A percentile compares a stretch with the other conserved stretches of the same genome.
Conservation (phyloP, 2,888 invertebrate species). For the Cotesia congregata region DNA sequence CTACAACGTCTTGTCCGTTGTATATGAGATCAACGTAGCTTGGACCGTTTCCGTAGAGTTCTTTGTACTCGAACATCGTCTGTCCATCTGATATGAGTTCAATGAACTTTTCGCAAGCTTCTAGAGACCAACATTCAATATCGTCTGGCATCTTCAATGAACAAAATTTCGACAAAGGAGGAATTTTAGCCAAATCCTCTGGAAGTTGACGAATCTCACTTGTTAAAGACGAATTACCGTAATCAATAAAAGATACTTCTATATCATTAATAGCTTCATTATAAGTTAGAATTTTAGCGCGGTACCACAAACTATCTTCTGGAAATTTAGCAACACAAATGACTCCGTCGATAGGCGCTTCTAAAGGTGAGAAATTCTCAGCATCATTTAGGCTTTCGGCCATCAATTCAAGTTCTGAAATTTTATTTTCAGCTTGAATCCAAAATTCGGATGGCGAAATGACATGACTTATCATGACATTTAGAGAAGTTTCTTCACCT, state of each 20-base stretch:
- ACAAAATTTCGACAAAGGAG: constrained; percentile 76
- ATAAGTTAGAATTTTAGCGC: constrained; percentile 75
- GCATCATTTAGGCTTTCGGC: constrained; percentile 74
- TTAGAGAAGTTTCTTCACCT: constrained; percentile 60
- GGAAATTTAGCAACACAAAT: constrained; percentile 78
- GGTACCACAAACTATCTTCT: constrained; percentile 78
- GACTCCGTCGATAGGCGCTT: constrained; percentile 71
- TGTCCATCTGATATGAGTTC: constrained; percentile 80
- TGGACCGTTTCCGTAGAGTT: constrained; percentile 79
- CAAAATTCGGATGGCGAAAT: constrained; percentile 64
- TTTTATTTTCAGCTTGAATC: constrained; percentile 67
- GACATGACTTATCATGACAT: constrained; percentile 55
- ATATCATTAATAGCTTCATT: constrained; percentile 71
- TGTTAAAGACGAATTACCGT: constrained; percentile 76
- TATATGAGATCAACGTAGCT: constrained; percentile 76
- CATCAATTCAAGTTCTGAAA: constrained; percentile 75
- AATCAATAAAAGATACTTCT: constrained; percentile 79
- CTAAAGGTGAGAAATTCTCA: constrained; percentile 72
- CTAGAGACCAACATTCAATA: constrained; percentile 76
- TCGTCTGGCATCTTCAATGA: constrained; percentile 75
- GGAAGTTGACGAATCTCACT: constrained; percentile 75
- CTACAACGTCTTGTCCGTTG: constrained; percentile 77
- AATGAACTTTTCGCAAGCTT: constrained; percentile 77
- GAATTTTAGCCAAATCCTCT: constrained; percentile 74
- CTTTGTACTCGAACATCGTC: constrained; percentile 78